These are phyloP conservation scores for Xylophagus ater DNA, from an alignment of 2,888 invertebrate genomes.

Conservation along the genomic window DNA sequence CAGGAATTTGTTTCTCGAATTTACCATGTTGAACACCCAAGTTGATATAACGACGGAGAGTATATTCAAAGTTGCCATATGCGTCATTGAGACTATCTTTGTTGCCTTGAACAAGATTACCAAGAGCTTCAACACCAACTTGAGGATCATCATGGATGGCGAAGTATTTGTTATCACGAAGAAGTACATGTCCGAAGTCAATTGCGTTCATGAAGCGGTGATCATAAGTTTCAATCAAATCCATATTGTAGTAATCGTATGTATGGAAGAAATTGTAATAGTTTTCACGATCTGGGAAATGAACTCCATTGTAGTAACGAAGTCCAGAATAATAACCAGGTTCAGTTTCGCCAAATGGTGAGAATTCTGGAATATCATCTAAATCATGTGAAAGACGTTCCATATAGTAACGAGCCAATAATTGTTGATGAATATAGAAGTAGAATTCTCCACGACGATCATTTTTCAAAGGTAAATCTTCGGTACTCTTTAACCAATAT, in stretches of 20 bases:
- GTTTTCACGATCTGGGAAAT: slow-evolving; percentile 53
- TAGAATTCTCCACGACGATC: slow-evolving; percentile 40
- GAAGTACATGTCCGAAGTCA: slow-evolving; percentile 44
- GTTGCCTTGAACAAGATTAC: slow-evolving; percentile 46
- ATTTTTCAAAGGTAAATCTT: slow-evolving; percentile 28
- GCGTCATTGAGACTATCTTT: slow-evolving; percentile 42
- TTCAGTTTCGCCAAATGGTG: too few species aligned
- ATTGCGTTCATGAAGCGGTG: slow-evolving; percentile 49
- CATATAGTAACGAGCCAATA: slow-evolving; percentile 41
- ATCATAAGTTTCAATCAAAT: slow-evolving; percentile 42
- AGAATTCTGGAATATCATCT: slow-evolving; percentile 51
- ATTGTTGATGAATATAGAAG: slow-evolving; percentile 40
- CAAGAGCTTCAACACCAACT: slow-evolving; percentile 40
- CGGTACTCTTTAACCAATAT: slow-evolving; percentile 51
- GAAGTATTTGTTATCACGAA: slow-evolving; percentile 31
- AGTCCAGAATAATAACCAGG: slow-evolving; percentile 54
- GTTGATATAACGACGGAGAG: slow-evolving; percentile 45
- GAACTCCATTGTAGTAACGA: slow-evolving; percentile 51
- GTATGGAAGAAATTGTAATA: slow-evolving; percentile 40
- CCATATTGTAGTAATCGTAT: slow-evolving; percentile 27
- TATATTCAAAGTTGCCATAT: slow-evolving; percentile 44
- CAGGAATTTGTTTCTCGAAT: slow-evolving; percentile 27
- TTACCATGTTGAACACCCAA: slow-evolving; percentile 30
- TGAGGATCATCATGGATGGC: slow-evolving; percentile 27
- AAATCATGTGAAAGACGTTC: slow-evolving; percentile 57